These are phyloP conservation scores for Furnarius figulus DNA, from an alignment of 2,113 vertebrate genomes.

Conservation along the genomic window DNA sequence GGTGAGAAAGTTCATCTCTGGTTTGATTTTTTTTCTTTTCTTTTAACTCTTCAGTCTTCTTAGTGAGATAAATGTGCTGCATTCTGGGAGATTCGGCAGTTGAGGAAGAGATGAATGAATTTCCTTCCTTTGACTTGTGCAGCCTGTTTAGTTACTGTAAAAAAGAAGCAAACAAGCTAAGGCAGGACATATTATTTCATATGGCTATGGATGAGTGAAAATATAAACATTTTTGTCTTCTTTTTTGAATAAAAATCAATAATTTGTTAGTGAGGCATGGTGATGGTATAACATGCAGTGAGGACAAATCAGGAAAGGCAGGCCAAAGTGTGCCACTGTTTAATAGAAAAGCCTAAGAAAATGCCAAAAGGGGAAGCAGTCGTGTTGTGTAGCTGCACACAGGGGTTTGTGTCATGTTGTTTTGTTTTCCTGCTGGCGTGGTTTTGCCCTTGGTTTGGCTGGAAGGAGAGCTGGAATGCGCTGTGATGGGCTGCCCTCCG, in stretches of 20 bases:
- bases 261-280: background rate
- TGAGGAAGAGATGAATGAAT: background rate
- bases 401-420: background rate
- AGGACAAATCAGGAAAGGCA: background rate
- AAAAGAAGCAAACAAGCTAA: background rate
- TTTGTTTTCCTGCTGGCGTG: conserved; percentile 25
- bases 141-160: background rate
- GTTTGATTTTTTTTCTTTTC: background rate
- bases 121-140: background rate
- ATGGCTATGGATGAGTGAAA: background rate
- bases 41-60: background rate
- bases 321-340: background rate
- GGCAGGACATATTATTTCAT: background rate
- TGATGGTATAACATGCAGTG: background rate
- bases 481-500: background rate
- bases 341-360: background rate
- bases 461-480: conserved; percentile 13
- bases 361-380: background rate
- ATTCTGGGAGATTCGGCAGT: background rate
- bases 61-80: background rate
- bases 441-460: background rate
- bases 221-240: background rate
- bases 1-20: background rate
- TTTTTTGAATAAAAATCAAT: background rate
- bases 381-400: background rate